phyloP scores from a whole-genome alignment of 2,113 vertebrate species.

The Xerus inauris region DNA sequence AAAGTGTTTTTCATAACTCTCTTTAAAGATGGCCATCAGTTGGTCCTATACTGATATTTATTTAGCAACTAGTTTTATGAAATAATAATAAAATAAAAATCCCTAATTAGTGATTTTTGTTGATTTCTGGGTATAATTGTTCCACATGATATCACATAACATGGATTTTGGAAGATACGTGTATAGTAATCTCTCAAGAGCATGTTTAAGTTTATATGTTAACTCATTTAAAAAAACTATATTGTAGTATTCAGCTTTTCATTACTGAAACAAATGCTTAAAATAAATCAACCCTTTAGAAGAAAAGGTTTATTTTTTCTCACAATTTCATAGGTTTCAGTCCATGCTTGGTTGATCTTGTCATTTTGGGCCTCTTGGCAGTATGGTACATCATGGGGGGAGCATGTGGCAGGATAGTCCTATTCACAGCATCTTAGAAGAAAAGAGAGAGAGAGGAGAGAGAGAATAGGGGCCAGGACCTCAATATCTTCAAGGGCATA shows the following conservation, averaged over 20 bases:
- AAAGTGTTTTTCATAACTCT: background rate
- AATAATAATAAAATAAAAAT: background rate
- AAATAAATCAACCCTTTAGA: background rate
- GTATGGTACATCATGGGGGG: background rate
- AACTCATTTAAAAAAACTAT: background rate
- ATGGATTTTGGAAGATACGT: background rate
- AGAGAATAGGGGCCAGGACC: background rate
- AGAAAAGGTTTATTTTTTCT: background rate
- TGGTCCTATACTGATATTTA: background rate
- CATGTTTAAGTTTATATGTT: background rate
- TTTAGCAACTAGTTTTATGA: background rate
- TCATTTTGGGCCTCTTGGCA: background rate
- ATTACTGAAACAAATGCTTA: background rate
- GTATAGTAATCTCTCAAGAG: background rate
- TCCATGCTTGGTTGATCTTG: no score
- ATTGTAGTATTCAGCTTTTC: background rate
- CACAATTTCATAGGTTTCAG: background rate
- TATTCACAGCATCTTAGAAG: no score
- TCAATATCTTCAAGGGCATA: no score
- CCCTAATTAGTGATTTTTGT: background rate
- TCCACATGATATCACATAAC: background rate
- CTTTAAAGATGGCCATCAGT: background rate
- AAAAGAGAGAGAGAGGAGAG: background rate
- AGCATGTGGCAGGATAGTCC: rapidly evolving
- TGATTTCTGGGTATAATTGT: background rate